Evolutionary conservation across 92 coral and sea anemone genomes (phyloP).

Genomic region (Umimayanthus chanpuru): DNA sequence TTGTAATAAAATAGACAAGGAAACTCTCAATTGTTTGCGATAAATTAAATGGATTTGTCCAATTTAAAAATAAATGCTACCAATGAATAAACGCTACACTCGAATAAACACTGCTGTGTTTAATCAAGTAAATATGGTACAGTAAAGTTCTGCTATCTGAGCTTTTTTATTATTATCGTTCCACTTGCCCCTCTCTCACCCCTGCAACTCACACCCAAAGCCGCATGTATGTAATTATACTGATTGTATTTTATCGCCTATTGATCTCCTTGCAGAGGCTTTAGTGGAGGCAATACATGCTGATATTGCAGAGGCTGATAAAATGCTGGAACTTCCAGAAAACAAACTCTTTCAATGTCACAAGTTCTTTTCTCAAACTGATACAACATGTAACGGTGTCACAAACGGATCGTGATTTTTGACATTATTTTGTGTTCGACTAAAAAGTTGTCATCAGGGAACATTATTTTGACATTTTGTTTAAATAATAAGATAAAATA

Average conservation of each 20-base stretch:
- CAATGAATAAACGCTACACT: too few relatives aligned
- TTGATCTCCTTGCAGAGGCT: conserved; percentile 62
- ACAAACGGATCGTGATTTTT: conserved; percentile 21
- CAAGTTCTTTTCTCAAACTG: conserved; percentile 71
- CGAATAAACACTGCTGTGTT: too few relatives aligned
- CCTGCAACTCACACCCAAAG: not conserved
- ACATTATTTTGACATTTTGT: too few relatives aligned
- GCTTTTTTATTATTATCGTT: not conserved
- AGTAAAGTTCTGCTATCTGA: too few relatives aligned
- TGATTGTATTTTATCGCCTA: not conserved
- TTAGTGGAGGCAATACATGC: conserved; percentile 86
- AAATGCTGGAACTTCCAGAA: conserved; percentile 80
- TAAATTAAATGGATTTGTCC: too few relatives aligned
- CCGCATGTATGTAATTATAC: not conserved
- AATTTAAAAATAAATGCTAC: too few relatives aligned
- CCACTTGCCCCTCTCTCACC: not conserved
- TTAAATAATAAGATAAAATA: too few relatives aligned
- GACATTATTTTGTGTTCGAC: too few relatives aligned
- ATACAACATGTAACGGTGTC: conserved; percentile 18
- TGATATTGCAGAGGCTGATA: conserved; percentile 86
- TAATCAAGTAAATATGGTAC: too few relatives aligned
- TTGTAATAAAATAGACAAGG: too few relatives aligned
- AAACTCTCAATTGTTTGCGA: too few relatives aligned
- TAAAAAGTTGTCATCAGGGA: too few relatives aligned
- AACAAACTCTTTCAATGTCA: conserved; percentile 67